Evolutionary conservation across 1,140 invertebrate species (phyloP).

Genomic region (Lethrus apterus): DNA sequence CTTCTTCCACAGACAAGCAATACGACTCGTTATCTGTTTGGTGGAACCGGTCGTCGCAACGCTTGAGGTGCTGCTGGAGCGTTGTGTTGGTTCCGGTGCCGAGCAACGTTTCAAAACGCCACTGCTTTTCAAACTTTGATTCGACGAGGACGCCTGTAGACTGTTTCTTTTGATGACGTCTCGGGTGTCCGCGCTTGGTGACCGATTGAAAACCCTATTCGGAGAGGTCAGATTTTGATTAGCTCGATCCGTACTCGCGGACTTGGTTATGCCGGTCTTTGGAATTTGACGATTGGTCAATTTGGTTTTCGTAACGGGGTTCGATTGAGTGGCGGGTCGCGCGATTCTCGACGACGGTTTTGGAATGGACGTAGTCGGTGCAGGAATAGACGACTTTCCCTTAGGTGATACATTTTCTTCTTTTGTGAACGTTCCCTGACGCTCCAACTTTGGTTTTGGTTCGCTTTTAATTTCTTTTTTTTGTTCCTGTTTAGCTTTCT

Average conservation of each 20-base stretch:
- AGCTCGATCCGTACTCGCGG: slow-evolving; percentile 33
- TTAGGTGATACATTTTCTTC: slow-evolving; percentile 47
- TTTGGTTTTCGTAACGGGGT: slow-evolving; percentile 4
- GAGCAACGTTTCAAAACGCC: slow-evolving; percentile 41
- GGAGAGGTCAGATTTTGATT: slow-evolving; percentile 15
- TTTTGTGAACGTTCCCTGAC: slow-evolving; percentile 84
- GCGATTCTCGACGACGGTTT: slow-evolving; percentile 14
- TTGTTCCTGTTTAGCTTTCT: not conserved
- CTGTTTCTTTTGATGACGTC: slow-evolving; percentile 24
- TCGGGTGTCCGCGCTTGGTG: slow-evolving; percentile 38
- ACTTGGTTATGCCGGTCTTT: slow-evolving; percentile 25
- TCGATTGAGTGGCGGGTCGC: slow-evolving; percentile 6
- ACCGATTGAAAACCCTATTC: slow-evolving; percentile 30
- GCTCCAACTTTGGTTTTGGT: slow-evolving; percentile 44
- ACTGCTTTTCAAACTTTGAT: slow-evolving; percentile 49
- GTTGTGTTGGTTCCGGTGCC: slow-evolving; percentile 30
- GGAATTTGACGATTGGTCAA: not conserved
- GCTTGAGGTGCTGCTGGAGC: slow-evolving; percentile 52
- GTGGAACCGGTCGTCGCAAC: slow-evolving; percentile 49
- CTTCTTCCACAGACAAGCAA: slow-evolving; percentile 81
- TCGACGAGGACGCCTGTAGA: slow-evolving; percentile 46
- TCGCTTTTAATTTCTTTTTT: not conserved
- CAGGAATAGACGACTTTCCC: not conserved
- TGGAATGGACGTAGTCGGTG: not conserved
- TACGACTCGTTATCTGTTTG: slow-evolving; percentile 73